A percentile compares a stretch with the other conserved stretches of the same genome.
phyloP scores from a whole-genome alignment of 2,888 invertebrate genomes.

The Micoletzkya japonica region DNA sequence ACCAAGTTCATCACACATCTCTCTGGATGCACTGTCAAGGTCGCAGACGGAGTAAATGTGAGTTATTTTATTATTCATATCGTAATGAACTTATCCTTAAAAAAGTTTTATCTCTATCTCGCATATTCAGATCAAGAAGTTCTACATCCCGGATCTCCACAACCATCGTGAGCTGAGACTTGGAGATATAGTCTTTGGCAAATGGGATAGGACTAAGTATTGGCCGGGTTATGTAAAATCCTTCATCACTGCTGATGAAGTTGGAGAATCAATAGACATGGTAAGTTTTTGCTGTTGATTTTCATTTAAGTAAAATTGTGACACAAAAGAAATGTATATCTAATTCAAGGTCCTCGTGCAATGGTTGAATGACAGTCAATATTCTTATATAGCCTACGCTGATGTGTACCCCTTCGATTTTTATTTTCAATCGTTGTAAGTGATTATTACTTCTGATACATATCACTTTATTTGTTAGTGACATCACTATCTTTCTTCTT shows the following conservation, averaged over 20 bases:
- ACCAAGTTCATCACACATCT: too few relatives aligned
- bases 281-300: not conserved
- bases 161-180: slow-evolving; percentile 20
- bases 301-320: not conserved
- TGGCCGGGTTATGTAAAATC: slow-evolving; percentile 16
- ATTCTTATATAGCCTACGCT: slow-evolving; percentile 9
- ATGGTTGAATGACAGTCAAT: not conserved
- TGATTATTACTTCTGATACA: not conserved
- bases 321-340: not conserved
- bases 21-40: too few relatives aligned
- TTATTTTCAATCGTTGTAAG: slow-evolving; percentile 6
- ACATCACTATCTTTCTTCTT: not conserved
- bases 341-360: slow-evolving; percentile 2
- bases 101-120: too few relatives aligned
- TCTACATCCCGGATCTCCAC: not conserved
- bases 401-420: slow-evolving; percentile 20
- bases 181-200: slow-evolving; percentile 15
- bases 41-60: too few relatives aligned
- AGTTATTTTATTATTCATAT: too few relatives aligned
- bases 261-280: not conserved
- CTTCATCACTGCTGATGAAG: not conserved
- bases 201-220: slow-evolving; percentile 10
- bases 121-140: too few relatives aligned
- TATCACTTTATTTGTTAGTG: not conserved
- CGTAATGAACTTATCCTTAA: too few relatives aligned